These are phyloP conservation scores for Orius laevigatus DNA, from an alignment of 1,140 invertebrate species.

Conservation along the genomic window DNA sequence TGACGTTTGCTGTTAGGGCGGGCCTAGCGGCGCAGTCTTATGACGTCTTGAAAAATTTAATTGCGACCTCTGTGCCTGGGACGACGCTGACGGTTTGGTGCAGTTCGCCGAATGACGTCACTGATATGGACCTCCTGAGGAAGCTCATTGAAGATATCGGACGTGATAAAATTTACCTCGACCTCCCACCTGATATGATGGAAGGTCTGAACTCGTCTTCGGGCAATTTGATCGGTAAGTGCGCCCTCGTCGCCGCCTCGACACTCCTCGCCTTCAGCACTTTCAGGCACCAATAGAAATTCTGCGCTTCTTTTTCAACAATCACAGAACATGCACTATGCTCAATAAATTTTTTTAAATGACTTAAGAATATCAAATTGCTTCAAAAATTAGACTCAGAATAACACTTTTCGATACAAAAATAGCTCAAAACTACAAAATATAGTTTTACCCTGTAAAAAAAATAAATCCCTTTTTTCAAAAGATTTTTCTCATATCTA, in stretches of 20 bases:
- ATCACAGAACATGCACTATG: too few relatives aligned
- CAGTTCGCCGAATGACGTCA: slow-evolving; percentile 36
- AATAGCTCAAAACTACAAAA: too few relatives aligned
- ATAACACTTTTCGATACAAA: too few relatives aligned
- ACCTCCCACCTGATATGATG: slow-evolving; percentile 34
- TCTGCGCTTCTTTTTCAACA: too few relatives aligned
- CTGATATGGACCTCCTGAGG: slow-evolving; percentile 39
- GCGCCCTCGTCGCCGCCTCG: background rate
- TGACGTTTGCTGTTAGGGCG: slow-evolving; percentile 72
- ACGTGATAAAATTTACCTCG: slow-evolving; percentile 45
- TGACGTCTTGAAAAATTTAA: slow-evolving; percentile 33
- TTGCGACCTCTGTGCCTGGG: slow-evolving; percentile 24
- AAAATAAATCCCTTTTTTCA: too few relatives aligned
- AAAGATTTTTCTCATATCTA: too few relatives aligned
- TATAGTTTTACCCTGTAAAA: too few relatives aligned
- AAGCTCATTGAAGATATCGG: slow-evolving; percentile 42
- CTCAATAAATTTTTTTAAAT: too few relatives aligned
- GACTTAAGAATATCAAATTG: too few relatives aligned
- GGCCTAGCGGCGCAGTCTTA: slow-evolving; percentile 47
- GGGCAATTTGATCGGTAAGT: slow-evolving; percentile 1
- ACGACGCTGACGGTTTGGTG: slow-evolving; percentile 58
- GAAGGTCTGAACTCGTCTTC: background rate
- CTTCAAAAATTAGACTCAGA: too few relatives aligned
- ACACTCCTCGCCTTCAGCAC: slow-evolving; percentile 1
- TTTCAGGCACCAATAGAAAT: too few relatives aligned